Base-by-base conservation (phyloP, 2,113 vertebrate genomes). In the Raja brachyura region DNA sequence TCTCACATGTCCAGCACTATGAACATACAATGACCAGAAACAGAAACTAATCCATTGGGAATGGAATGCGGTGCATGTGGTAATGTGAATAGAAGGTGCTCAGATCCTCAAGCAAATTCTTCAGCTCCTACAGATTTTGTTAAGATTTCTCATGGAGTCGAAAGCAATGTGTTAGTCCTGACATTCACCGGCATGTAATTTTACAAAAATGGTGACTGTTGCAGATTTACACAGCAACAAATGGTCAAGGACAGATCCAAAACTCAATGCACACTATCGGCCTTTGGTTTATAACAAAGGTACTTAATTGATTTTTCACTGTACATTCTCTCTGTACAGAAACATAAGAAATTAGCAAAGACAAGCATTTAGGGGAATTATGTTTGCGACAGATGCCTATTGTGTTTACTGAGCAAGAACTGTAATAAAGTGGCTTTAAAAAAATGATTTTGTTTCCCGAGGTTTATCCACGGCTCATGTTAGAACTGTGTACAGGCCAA, bases 401-500 rank as follows among this genome's bases (percentile, higher is more conserved):
- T 33, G 73, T 74, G 20, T 92, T 92, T 92, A 39, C 90, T 73
- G 39, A 92, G 68, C 39, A 54, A 9, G 54, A 63, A 73, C 66
- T 25, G 59, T 25, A 92, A 92, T 70, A 92, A 92, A 92, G 18
- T 90, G 20, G 7, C 68, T 54, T n/a, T 63, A 48, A 92, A 92
- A 92, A 73, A 73, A 54, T 92, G 90, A 92, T 92, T 74, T 92
- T 68, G 73, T 74, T 73, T 61, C 70, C 33, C 66, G 4, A 70
- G 18, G 66, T 54, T 92, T 92, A 48, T 73, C 11, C 33, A 25
- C 61, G 39, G 66, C 90, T 92, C 90, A 73, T 73, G 68, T 92
- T 92, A 39, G 68, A 54, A 54, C 85, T 88, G 77, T 85, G 81
- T 39, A 48, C 92, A 77, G 93, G 78, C 70, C 93, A 93, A 93